These are phyloP conservation scores for Diaperis boleti DNA, from an alignment of 2,888 invertebrate genomes.

Conservation along the genomic window DNA sequence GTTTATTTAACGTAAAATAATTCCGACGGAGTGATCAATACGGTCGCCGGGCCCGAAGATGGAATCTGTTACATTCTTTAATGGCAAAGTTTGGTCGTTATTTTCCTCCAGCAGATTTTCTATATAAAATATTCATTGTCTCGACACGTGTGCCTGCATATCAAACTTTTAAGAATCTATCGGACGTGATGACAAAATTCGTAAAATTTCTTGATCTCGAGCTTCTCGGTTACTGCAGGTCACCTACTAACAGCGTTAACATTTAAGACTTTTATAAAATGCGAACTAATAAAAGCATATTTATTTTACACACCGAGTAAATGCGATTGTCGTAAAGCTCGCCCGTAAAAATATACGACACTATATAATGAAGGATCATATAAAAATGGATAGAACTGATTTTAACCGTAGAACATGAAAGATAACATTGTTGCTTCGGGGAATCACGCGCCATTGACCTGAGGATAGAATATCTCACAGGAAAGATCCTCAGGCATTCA, in stretches of 20 bases:
- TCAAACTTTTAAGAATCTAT: slow-evolving; percentile 18
- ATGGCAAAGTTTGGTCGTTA: slow-evolving; percentile 20
- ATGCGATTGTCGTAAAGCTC: slow-evolving; percentile 32
- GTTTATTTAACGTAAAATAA: too few relatives aligned
- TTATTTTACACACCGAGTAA: slow-evolving; percentile 40
- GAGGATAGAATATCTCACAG: neutral
- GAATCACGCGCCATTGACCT: neutral
- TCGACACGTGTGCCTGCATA: too few relatives aligned
- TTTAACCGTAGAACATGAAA: slow-evolving; percentile 21
- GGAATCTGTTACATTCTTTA: slow-evolving; percentile 20
- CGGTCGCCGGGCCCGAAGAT: too few relatives aligned
- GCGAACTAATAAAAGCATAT: slow-evolving; percentile 27
- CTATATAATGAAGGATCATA: slow-evolving; percentile 39
- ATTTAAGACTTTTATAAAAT: slow-evolving; percentile 34
- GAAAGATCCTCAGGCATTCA: slow-evolving; percentile 17
- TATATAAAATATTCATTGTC: slow-evolving; percentile 16
- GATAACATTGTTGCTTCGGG: slow-evolving; percentile 16
- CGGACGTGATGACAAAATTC: neutral
- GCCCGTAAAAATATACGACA: slow-evolving; percentile 32
- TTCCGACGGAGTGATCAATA: too few relatives aligned
- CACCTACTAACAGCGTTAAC: neutral
- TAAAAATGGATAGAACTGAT: slow-evolving; percentile 42
- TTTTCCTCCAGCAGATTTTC: slow-evolving; percentile 9
- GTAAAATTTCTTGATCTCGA: too few relatives aligned
- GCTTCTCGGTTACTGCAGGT: too few relatives aligned